Base-by-base conservation (phyloP, 1,140 invertebrate genomes). In the Zaprionus africanus region DNA sequence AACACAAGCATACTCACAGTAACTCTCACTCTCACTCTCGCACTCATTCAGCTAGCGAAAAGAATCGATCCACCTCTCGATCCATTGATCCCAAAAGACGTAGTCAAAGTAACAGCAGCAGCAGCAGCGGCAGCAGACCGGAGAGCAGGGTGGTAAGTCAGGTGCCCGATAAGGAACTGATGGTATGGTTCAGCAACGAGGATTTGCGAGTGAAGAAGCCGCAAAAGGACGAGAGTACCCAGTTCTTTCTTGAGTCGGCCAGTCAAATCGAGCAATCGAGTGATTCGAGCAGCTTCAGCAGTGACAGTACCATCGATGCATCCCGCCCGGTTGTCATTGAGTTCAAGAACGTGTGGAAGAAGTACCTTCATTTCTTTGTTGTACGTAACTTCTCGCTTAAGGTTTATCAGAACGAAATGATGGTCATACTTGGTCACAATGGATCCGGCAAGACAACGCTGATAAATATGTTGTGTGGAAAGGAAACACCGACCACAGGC, bases 361-460 rank as follows among this genome's bases (percentile, higher is more conserved):
- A 58, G 31, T 83, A 34, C 12, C 5, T 0, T 0, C 69, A 70
- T 1, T 12, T 1, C 0, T 75, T 51, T 51, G 84, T 75, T 13
- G 26, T 87, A 1, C 51, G 38, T 0, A 54, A 60, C 5, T 64
- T 87, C 31, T 67, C 70, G 3, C 28, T 87, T 0, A 61, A 43
- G 6, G 74, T 87, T 3, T 66, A 73, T 19, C 5, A 59, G 4
- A 76, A 79, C 12, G 84, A 87, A 15, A 19, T 82, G 5, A 34
- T 88, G 0, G 84, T 68, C 0, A 41, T 87, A 0, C 51, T 88
- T 5, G 84, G 84, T 0, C 67, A 73, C 12, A 87, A 87, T 54
- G 36, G 74, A 0, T 72, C 80, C 0, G 84, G 84, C 1, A 87
- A 87, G 24, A 59, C 61, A 1, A 69, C 84, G 0, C 28, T 87